Percentiles rank a stretch among this genome's conserved stretches.
These are phyloP conservation scores for Metopia argyrocephala DNA, from an alignment of 2,888 invertebrate genomes.

Conservation along the genomic window DNA sequence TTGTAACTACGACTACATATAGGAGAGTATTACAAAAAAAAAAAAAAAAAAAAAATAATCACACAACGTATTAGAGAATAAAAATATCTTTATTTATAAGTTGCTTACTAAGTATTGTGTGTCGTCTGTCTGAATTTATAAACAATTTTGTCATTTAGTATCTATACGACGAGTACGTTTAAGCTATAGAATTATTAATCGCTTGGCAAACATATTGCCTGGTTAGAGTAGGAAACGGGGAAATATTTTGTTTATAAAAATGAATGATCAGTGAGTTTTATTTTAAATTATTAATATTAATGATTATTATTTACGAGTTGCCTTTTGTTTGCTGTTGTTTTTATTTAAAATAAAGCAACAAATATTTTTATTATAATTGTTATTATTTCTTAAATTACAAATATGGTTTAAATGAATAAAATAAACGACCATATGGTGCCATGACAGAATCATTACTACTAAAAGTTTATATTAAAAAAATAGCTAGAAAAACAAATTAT, in stretches of 20 bases:
- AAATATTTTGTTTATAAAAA: background rate
- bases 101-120: constrained; percentile 36
- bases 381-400: constrained; percentile 31
- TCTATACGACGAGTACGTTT: too few relatives aligned
- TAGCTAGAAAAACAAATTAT: background rate
- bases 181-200: background rate
- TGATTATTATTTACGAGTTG: constrained; percentile 32
- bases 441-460: constrained; percentile 42
- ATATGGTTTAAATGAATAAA: constrained; percentile 59
- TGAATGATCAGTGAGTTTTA: background rate
- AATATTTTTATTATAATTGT: constrained; percentile 20
- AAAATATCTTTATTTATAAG: constrained; percentile 33
- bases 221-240: background rate
- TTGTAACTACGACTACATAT: background rate
- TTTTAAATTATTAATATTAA: constrained; percentile 8
- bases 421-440: constrained; percentile 56
- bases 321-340: constrained; percentile 22
- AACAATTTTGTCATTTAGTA: background rate
- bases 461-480: background rate
- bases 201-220: background rate
- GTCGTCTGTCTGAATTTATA: background rate
- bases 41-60: constrained; percentile 36
- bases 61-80: background rate
- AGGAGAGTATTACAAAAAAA: constrained; percentile 19
- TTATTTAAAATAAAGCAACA: constrained; percentile 15